Evolutionary conservation across 2,888 invertebrate species (phyloP), one percentile per base, ranked within the genome.

Genomic region (Sesamia inferens): DNA sequence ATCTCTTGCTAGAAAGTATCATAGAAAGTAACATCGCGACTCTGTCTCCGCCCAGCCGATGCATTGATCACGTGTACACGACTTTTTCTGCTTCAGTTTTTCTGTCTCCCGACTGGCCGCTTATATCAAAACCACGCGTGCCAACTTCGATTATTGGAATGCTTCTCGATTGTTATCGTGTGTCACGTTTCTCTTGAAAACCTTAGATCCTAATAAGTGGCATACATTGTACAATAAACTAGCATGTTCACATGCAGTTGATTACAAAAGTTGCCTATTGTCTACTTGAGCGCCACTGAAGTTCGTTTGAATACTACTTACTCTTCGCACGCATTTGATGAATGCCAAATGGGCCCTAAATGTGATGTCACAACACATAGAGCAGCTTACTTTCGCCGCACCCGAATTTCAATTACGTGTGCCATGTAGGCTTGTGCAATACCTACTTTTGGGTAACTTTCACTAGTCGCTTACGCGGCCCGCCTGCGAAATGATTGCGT

Each of bases 1-100:
- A 96, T 96, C 95, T 95, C 94, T 94, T 92, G 93, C 95, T 96
- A 96, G 96, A 96, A 96, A 96, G 96, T 96, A 94, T 95, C 90
- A 92, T 96, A 95, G 96, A 96, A 96, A 96, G 96, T 96, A 96
- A 96, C 93, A 95, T 94, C 93, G 93, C 89, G 90, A 91, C 90
- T 89, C 91, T 90, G 92, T 93, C 94, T 93, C 90, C 92, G 92
- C 90, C 90, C 92, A 90, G 91, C 88, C 90, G 92, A 93, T 93
- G 93, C 93, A 92, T 92, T 92, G 91, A 94, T 94, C 94, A 94
- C 93, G 93, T 92, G 92, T 92, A 88, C 74, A 80, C 81, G 84
- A 89, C 89, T 93, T 94, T 94, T 93, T 91, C 88, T 92, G 87
- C 86, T 84, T 86, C 83, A 87, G 78, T 91, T 94, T 93, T 93